phyloP scores from a whole-genome alignment of 2,113 vertebrate species.

The Glaucidium brasilianum region DNA sequence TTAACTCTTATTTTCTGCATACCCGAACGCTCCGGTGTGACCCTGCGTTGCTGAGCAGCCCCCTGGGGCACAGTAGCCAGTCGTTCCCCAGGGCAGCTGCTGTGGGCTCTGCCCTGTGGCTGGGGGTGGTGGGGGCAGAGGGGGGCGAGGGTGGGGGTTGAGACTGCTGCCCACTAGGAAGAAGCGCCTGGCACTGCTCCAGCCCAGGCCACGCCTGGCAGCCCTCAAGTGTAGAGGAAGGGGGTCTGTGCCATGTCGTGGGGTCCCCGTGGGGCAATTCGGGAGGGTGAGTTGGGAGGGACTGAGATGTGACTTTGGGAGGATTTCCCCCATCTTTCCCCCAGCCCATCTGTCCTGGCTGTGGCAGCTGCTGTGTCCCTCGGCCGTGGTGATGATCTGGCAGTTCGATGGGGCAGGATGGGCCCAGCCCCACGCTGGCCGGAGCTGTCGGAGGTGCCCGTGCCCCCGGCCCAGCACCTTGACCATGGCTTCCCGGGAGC shows the following conservation, averaged over 20 bases:
- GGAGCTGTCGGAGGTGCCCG: not conserved
- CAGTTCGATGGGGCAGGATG: not conserved
- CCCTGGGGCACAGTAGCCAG: not conserved
- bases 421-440: too few relatives aligned
- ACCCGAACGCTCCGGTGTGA: constrained; percentile 33
- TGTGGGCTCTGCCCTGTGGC: not conserved
- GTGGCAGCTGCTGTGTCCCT: not conserved
- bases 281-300: not conserved
- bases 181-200: not conserved
- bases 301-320: not conserved
- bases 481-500: not conserved
- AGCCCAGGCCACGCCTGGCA: not conserved
- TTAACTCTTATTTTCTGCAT: constrained; percentile 59
- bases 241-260: too few relatives aligned
- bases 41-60: constrained; percentile 43
- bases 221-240: not conserved
- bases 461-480: not conserved
- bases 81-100: constrained; percentile 14
- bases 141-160: not conserved
- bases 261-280: fast-evolving
- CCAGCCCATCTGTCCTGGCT: not conserved
- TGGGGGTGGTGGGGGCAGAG: too few relatives aligned
- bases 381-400: not conserved
- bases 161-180: not conserved
- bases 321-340: not conserved